These are phyloP conservation scores for Drosophila robusta DNA, from an alignment of 2,888 invertebrate genomes.

Conservation along the genomic window DNA sequence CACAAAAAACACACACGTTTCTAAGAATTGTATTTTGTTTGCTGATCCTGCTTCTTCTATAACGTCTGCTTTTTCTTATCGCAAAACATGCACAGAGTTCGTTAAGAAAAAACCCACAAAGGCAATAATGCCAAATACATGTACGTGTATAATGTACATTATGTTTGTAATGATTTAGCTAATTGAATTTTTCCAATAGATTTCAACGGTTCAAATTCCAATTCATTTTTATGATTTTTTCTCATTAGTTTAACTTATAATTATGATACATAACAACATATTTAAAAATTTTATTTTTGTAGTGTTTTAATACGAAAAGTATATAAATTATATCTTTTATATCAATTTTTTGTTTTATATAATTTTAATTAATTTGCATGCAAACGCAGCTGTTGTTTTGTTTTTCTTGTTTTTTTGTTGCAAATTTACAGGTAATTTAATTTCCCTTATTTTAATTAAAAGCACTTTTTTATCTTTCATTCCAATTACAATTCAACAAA, in stretches of 20 bases:
- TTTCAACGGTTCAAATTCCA: neutral
- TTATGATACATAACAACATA: constrained; percentile 50
- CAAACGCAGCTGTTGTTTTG: constrained; percentile 26
- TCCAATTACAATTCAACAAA: constrained; percentile 13
- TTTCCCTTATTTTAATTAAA: constrained; percentile 40
- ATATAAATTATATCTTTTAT: neutral
- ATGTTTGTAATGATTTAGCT: too few species aligned
- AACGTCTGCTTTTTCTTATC: constrained; percentile 39
- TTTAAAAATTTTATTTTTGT: constrained; percentile 19
- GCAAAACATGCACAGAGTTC: constrained; percentile 15
- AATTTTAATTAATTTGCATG: constrained; percentile 52
- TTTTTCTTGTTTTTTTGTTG: constrained; percentile 22
- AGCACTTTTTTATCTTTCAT: constrained; percentile 33
- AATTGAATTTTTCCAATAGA: neutral
- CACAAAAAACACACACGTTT: constrained; percentile 23
- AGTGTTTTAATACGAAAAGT: neutral
- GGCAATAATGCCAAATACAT: too few species aligned
- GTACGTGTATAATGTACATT: too few species aligned
- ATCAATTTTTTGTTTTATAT: constrained; percentile 6
- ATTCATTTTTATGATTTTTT: neutral
- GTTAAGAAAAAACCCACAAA: constrained; percentile 19
- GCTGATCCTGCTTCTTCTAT: constrained; percentile 12
- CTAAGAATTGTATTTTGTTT: constrained; percentile 30
- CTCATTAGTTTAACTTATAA: constrained; percentile 53
- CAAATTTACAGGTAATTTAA: constrained; percentile 70